phyloP scores from a whole-genome alignment of 1,140 invertebrate genomes.

The Trachymyrmex septentrionalis region DNA sequence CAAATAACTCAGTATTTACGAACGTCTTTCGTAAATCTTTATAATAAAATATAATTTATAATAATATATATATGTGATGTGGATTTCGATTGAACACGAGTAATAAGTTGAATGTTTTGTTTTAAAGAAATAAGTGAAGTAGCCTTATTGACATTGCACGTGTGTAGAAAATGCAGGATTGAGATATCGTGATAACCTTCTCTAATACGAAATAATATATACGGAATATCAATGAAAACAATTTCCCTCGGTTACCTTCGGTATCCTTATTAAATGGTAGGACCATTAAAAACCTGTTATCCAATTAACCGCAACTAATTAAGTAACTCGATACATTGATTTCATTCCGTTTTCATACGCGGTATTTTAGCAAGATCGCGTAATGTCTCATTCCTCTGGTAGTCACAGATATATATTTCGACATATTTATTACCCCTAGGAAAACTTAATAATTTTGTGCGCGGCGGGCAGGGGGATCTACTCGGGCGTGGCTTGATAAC shows the following conservation, averaged over 20 bases:
- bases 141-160: background rate
- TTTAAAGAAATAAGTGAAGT: background rate
- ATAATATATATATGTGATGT: conserved; percentile 5
- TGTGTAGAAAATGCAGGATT: background rate
- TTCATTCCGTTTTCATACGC: conserved; percentile 45
- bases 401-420: conserved; percentile 57
- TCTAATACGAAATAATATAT: conserved; percentile 10
- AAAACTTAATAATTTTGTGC: conserved; percentile 61
- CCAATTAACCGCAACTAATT: conserved; percentile 60
- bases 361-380: conserved; percentile 21
- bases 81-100: background rate
- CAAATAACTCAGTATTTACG: background rate
- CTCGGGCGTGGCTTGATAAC: conserved; percentile 68
- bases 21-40: conserved; percentile 4
- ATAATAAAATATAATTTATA: background rate
- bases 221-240: conserved; percentile 34
- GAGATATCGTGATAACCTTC: background rate
- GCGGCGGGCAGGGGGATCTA: conserved; percentile 10
- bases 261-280: conserved; percentile 37
- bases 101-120: conserved; percentile 10
- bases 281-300: conserved; percentile 49
- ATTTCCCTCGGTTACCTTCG: background rate
- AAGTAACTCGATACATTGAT: conserved; percentile 60
- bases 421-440: conserved; percentile 52
- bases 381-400: conserved; percentile 20